Evolutionary conservation across 1,140 invertebrate species (phyloP), one percentile per base, ranked within the genome.

Genomic region (Chironomus tepperi): DNA sequence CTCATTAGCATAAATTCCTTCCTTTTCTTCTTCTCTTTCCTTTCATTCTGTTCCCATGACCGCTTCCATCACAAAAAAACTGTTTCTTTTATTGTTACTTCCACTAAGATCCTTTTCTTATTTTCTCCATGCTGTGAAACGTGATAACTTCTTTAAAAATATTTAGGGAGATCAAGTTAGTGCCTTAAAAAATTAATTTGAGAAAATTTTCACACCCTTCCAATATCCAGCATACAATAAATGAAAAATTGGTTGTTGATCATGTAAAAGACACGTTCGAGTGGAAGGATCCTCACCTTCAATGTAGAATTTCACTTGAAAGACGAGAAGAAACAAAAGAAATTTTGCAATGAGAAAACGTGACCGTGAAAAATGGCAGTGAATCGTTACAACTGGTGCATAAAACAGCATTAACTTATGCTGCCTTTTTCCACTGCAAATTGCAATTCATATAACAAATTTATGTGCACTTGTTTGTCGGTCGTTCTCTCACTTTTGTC

Each of bases 351-450:
- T n/a, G 47, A 57, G 47, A 70, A 70, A 70, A 70, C 65, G 65
- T 70, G 65, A 70, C 65, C 65, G 16, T 70, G 65, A 70, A 70
- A 21, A 70, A 70, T 70, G 65, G 65, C 65, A 70, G 65, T 70
- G 16, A 21, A 57, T n/a, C 12, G 47, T 57, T 57, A 57, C 47
- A 57, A 57, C 47, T 57, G 47, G 47, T 57, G 47, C 47, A 57
- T 57, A 57, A 57, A 57, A n/a, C 12, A 57, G 12, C 43, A 57
- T 57, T 57, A 57, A 57, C 12, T n/a, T 57, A 57, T 57, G 47
- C n/a, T 57, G 12, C 47, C 12, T 57, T 19, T 70, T 70, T 70
- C 65, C 18, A 18, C 16, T 21, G 19, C 65, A 70, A 70, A 70
- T 18, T 70, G 65, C 65, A 70, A 70, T 70, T 70, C 65, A 70